Percentiles rank a stretch among this genome's conserved stretches.
phyloP scores from a whole-genome alignment of 2,797 vertebrate species.

The Moxostoma hubbsi region DNA sequence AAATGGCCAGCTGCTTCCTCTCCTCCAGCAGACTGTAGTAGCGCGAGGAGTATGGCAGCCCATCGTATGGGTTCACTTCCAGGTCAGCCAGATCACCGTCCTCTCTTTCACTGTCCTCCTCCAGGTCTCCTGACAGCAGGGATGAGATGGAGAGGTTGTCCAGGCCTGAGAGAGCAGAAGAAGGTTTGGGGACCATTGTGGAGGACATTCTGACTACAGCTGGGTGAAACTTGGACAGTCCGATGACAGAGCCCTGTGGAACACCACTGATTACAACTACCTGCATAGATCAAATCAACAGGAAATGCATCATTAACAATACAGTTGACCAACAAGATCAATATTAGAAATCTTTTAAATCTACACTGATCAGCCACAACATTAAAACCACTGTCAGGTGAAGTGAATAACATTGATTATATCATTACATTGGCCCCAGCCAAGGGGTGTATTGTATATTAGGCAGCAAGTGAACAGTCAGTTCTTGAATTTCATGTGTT shows the following conservation, averaged over 20 bases:
- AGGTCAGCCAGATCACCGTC: constrained; percentile 76
- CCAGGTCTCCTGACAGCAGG: constrained; percentile 75
- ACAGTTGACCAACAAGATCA: too few species aligned
- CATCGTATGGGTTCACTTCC: constrained; percentile 94
- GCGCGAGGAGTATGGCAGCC: constrained; percentile 91
- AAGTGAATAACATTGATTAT: too few species aligned
- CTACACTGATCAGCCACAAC: too few species aligned
- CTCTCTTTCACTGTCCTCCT: constrained; percentile 62
- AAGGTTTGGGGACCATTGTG: constrained; percentile 36
- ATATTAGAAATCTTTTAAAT: too few species aligned
- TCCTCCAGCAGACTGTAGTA: constrained; percentile 88
- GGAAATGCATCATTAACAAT: background rate
- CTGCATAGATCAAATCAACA: constrained; percentile 56
- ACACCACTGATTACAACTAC: constrained; percentile 53
- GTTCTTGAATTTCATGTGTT: too few species aligned
- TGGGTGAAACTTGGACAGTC: background rate
- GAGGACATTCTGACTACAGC: constrained; percentile 66
- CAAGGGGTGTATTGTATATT: too few species aligned
- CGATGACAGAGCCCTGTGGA: constrained; percentile 41
- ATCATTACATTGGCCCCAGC: too few species aligned
- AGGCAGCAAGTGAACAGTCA: too few species aligned
- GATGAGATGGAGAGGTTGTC: constrained; percentile 79
- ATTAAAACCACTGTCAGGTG: too few species aligned
- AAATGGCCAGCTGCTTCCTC: constrained; percentile 81
- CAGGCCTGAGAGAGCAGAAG: constrained; percentile 28